These are phyloP conservation scores for Ypsolopha scabrella DNA, from an alignment of 2,888 invertebrate genomes.

Conservation along the genomic window DNA sequence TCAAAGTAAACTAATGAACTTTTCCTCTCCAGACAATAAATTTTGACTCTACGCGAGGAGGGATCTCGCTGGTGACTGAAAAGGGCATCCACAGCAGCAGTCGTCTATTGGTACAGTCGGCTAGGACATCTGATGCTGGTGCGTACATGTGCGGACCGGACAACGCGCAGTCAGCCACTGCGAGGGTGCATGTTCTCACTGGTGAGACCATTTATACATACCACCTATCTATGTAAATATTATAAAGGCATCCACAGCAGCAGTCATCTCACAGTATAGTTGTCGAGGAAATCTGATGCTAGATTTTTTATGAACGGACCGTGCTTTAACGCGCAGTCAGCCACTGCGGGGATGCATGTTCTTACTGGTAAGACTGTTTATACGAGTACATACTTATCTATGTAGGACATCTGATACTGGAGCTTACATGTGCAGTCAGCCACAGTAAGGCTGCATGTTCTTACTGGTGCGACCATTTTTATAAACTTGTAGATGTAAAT, in stretches of 20 bases:
- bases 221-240: no score
- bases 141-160: constrained; percentile 87
- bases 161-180: constrained; percentile 83
- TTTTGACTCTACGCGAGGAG: constrained; percentile 90
- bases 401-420: constrained; percentile 81
- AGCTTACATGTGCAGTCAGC: constrained; percentile 84
- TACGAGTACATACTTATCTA: no score
- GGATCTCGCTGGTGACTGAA: constrained; percentile 88
- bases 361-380: constrained; percentile 76
- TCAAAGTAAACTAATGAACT: not conserved
- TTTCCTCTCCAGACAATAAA: constrained; percentile 77
- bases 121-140: constrained; percentile 83
- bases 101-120: constrained; percentile 84
- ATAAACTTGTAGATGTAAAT: no score
- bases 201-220: constrained; percentile 58
- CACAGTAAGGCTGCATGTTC: constrained; percentile 84
- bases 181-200: constrained; percentile 87
- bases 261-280: constrained; percentile 85
- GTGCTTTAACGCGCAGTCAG: constrained; percentile 80
- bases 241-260: constrained; percentile 87
- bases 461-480: constrained; percentile 83
- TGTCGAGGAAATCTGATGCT: constrained; percentile 83
- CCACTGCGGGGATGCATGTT: constrained; percentile 85
- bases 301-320: constrained; percentile 88
- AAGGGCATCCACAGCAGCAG: constrained; percentile 88